Evolutionary conservation across 2,888 invertebrate genomes (phyloP).

Genomic region (Thelaira solivaga): DNA sequence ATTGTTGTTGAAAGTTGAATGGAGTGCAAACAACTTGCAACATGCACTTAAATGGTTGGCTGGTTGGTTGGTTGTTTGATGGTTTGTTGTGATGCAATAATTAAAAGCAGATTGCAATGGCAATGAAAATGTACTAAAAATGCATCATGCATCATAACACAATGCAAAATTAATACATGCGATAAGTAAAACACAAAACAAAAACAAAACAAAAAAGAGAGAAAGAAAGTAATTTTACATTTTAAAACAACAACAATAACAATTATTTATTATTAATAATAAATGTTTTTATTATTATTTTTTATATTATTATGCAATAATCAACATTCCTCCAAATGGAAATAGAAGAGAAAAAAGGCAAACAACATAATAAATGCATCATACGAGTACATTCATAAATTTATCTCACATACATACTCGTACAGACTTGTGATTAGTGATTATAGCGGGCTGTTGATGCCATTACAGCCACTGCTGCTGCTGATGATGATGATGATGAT

Average conservation of each 20-base stretch:
- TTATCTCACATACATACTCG: background rate
- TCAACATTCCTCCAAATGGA: conserved; percentile 20
- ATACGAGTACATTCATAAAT: background rate
- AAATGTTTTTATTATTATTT: no score
- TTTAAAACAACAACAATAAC: background rate
- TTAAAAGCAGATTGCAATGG: conserved; percentile 56
- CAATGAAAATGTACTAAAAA: conserved; percentile 46
- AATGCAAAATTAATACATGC: conserved; percentile 22
- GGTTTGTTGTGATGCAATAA: conserved; percentile 59
- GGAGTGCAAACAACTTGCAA: conserved; percentile 18
- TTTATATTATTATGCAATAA: conserved; percentile 48
- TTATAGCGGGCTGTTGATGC: conserved; percentile 15
- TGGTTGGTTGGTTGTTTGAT: conserved; percentile 29
- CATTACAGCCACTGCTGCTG: no score
- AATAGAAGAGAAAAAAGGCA: background rate
- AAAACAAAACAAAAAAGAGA: no score
- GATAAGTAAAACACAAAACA: no score
- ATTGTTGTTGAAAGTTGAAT: conserved; percentile 21
- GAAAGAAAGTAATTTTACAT: conserved; percentile 18
- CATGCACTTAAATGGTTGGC: conserved; percentile 20
- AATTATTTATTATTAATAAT: conserved; percentile 32
- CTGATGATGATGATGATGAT: conserved; percentile 3
- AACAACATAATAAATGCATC: background rate
- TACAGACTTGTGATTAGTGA: conserved; percentile 23
- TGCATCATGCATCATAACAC: conserved; percentile 10